phyloP scores from a whole-genome alignment of 1,140 invertebrate genomes.

The Pseudomyrmex dendroicus region DNA sequence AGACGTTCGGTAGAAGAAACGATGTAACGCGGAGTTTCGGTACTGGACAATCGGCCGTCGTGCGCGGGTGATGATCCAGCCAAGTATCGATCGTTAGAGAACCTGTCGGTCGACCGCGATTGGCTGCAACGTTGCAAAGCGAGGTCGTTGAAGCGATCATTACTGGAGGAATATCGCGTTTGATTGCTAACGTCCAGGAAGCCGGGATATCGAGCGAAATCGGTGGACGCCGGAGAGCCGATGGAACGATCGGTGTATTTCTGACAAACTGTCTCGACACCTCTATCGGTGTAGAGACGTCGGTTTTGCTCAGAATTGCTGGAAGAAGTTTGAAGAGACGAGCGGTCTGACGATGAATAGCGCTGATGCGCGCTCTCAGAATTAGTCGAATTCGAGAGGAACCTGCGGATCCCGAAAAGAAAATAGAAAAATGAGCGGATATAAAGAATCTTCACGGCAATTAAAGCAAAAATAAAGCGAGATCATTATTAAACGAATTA shows the following conservation, averaged over 20 bases:
- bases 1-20: slow-evolving; percentile 80
- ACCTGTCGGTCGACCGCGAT: slow-evolving; percentile 83
- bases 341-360: slow-evolving; percentile 80
- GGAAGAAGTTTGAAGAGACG: slow-evolving; percentile 63
- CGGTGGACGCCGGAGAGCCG: slow-evolving; percentile 76
- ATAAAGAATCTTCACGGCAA: too few species aligned
- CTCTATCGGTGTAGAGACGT: slow-evolving; percentile 70
- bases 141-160: slow-evolving; percentile 85
- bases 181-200: slow-evolving; percentile 73
- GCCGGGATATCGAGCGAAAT: slow-evolving; percentile 75
- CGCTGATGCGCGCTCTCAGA: slow-evolving; percentile 78
- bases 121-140: slow-evolving; percentile 84
- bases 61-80: slow-evolving; percentile 71
- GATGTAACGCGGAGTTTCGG: slow-evolving; percentile 64
- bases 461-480: too few species aligned
- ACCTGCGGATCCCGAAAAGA: slow-evolving; percentile 36
- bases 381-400: slow-evolving; percentile 79
- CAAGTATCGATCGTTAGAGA: slow-evolving; percentile 77
- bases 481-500: too few species aligned
- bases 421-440: too few species aligned
- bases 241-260: slow-evolving; percentile 79
- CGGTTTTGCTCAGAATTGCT: slow-evolving; percentile 50
- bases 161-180: slow-evolving; percentile 78
- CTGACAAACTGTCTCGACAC: slow-evolving; percentile 75
- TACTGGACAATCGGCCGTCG: slow-evolving; percentile 64